These are phyloP conservation scores for Drosophila sulfurigaster DNA, from an alignment of 1,140 invertebrate genomes.

Conservation along the genomic window DNA sequence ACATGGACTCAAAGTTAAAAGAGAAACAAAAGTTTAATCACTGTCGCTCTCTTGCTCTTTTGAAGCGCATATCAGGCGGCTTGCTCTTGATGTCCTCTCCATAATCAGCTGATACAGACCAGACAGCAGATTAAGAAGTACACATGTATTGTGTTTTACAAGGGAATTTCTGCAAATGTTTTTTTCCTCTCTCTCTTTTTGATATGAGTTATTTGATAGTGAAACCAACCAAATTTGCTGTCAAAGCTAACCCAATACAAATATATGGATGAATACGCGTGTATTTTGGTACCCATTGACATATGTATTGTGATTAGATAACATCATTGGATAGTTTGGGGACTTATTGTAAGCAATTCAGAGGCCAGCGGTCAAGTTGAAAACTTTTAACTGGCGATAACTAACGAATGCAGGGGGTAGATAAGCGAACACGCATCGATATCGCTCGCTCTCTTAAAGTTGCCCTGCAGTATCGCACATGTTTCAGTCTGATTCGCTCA, in stretches of 20 bases:
- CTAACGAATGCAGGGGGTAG: conserved; percentile 21
- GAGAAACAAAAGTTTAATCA: conserved; percentile 13
- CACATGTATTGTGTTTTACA: conserved; percentile 10
- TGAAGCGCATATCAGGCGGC: conserved; percentile 2
- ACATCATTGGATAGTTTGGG: conserved; percentile 3
- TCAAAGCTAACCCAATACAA: background rate
- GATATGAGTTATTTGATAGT: background rate
- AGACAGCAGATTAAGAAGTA: conserved; percentile 1
- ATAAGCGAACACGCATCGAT: conserved; percentile 37
- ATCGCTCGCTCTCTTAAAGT: conserved; percentile 13
- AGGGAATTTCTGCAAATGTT: conserved; percentile 3
- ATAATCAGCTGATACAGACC: conserved; percentile 22
- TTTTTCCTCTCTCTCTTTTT: background rate
- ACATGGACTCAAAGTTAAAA: conserved; percentile 6
- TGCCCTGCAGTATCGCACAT: conserved; percentile 25
- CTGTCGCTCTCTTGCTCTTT: conserved; percentile 1
- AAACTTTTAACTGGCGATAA: conserved; percentile 46
- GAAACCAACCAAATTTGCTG: background rate
- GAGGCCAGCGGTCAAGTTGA: conserved; percentile 38
- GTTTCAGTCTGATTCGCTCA: conserved; percentile 22
- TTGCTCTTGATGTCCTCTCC: conserved; percentile 4
- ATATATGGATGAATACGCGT: background rate
- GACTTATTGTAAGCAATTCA: conserved; percentile 30
- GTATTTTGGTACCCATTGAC: background rate
- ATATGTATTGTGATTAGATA: conserved; percentile 38